Conservation (phyloP, 2,797 vertebrate species). For the Tapera naevia region DNA sequence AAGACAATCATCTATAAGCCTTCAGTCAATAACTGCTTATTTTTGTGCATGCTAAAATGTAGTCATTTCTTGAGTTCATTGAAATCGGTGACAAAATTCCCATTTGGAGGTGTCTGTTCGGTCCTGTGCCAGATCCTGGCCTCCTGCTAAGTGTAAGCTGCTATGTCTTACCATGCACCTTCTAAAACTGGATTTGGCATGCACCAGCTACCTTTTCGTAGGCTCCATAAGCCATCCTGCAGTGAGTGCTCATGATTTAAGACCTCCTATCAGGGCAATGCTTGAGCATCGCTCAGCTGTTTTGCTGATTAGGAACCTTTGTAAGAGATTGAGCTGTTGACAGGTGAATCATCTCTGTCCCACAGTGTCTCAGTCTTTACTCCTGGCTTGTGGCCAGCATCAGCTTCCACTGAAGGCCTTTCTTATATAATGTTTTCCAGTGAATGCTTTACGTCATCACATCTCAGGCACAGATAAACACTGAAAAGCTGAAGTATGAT, state of each 20-base stretch:
- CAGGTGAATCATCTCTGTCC: conserved; percentile 42
- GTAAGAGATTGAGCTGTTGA: conserved; percentile 12
- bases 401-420: conserved; percentile 39
- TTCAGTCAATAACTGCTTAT: conserved; percentile 29
- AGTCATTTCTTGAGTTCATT: background rate
- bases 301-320: conserved; percentile 24
- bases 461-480: conserved; percentile 18
- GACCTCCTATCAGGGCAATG: background rate
- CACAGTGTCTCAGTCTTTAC: conserved; percentile 24
- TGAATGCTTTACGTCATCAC: conserved; percentile 29
- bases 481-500: conserved; percentile 15
- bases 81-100: background rate
- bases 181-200: background rate
- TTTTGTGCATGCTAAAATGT: conserved; percentile 4
- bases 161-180: background rate
- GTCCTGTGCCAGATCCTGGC: background rate
- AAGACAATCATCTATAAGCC: conserved; percentile 13
- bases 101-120: background rate
- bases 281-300: background rate
- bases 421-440: background rate
- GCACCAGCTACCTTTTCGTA: background rate
- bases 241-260: background rate
- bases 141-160: background rate
- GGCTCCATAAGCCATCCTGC: background rate
- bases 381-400: conserved; percentile 40